phyloP scores from a whole-genome alignment of 2,888 invertebrate species.

The Eulithis prunata region DNA sequence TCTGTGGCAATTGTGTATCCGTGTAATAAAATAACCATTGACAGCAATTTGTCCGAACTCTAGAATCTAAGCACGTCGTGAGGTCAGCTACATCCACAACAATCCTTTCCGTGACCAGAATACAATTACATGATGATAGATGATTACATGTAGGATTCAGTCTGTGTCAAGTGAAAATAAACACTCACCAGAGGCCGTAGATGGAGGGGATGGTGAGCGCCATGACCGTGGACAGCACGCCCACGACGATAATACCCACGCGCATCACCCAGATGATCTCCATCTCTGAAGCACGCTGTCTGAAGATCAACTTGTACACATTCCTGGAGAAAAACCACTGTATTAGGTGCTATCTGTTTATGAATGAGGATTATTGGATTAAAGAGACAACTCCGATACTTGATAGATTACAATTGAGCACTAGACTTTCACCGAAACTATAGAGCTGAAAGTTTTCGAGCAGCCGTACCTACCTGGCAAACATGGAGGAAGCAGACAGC shows the following conservation, averaged over 20 bases:
- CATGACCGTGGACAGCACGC: slow-evolving; percentile 96
- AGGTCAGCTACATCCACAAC: not conserved
- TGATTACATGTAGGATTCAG: not conserved
- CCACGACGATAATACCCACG: slow-evolving; percentile 95
- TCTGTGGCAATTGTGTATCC: not conserved
- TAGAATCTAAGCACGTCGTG: not conserved
- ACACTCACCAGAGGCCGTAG: slow-evolving; percentile 95
- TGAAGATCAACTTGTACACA: slow-evolving; percentile 98
- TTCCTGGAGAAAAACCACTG: slow-evolving; percentile 84
- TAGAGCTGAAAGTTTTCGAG: no score
- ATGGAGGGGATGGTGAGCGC: slow-evolving; percentile 98
- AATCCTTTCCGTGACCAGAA: not conserved
- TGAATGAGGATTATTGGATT: no score
- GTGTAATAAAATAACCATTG: not conserved
- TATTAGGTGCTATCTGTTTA: not conserved
- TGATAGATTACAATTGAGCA: no score
- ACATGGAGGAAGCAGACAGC: slow-evolving; percentile 99
- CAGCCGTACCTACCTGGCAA: slow-evolving; percentile 86
- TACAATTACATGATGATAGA: not conserved
- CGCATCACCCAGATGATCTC: slow-evolving; percentile 99
- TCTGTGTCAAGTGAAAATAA: not conserved
- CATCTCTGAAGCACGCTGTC: slow-evolving; percentile 98
- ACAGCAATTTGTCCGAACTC: not conserved
- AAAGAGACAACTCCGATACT: no score
- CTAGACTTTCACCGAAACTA: no score